Evolutionary conservation across 1,140 invertebrate genomes (phyloP), one percentile per base, ranked within the genome.

Genomic region (Stegodyphus dumicola): DNA sequence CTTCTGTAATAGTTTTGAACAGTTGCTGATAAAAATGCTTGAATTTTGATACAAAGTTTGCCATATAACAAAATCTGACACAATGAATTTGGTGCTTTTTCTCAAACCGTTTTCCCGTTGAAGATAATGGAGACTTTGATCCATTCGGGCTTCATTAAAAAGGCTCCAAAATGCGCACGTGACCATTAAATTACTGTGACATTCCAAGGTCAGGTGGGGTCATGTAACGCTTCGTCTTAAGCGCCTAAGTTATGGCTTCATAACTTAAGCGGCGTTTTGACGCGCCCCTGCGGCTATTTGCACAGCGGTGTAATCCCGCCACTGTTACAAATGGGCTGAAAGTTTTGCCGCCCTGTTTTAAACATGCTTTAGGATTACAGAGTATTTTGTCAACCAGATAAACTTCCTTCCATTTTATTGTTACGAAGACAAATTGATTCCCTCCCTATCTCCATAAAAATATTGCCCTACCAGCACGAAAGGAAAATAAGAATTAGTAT

Each of bases 111-210:
- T 49, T 73, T 33, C 48, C 54, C 10, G 56, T 49, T 52, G 52
- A 56, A 65, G 52, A 83, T 15, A 85, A 76, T 85, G 75, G 73
- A 56, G 67, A 77, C 83, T 77, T 85, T 85, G 80, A 77, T 85
- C 83, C 48, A n/a, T 17, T 70, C 51, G 33, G 18, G 73, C 73
- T 75, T 85, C 83, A 85, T 85, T 85, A 85, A 77, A 77, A 75
- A 54, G 67, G 73, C 69, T 74, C 53, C 54, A 74, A 81, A 80
- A 84, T 18, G 18, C 52, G 71, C 80, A 84, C 73, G 80, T 84
- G 80, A 84, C 80, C 73, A 84, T 75, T 66, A 84, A 84, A 75
- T 84, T 84, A 65, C 53, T 84, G 80, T 76, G 80, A 84, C 80
- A 84, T 33, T 70, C 60, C n/a, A 60, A 77, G 83, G 83, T 85